Evolutionary conservation across 2,888 invertebrate species (phyloP), one percentile per base, ranked within the genome.

Genomic region (Andrena haemorrhoa): DNA sequence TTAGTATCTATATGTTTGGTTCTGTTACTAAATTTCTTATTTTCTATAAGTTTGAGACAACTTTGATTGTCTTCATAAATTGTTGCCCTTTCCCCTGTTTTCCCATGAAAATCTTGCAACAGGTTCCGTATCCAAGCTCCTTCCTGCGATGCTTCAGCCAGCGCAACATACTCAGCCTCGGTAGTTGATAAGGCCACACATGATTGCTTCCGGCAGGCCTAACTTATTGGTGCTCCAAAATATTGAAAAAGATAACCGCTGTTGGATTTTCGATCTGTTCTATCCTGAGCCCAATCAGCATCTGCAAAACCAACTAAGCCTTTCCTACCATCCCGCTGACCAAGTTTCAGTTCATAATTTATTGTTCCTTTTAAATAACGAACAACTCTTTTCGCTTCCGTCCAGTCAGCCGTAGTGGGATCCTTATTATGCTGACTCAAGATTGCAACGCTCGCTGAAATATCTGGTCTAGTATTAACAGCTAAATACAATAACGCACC

Each of bases 261-360:
- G 74, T 90, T 89, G 6, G 92, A 92, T 72, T 91, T 92, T 53
- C 91, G 41, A 26, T 86, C 84, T 6, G 1, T 47, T 33, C 78
- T 77, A 66, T 91, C 79, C 26, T 91, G 87, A 20, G 90, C 92
- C 90, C 90, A 92, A 81, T 89, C 86, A 29, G 91, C 92, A 79
- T 93, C 93, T 89, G 87, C 89, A 75, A 89, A 92, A 35, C 86
- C 88, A 41, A 73, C 20, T 1, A 86, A 1, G 2, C 35, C 35
- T 6, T n/a, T 12, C 8, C 12, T 26, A 0, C n/a, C 26, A 1
- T 5, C 35, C 33, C 8, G 29, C 23, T 29, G 23, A 16, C 35
- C 56, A 16, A 26, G 35, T 16, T 6, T 56, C 5, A 68, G 12
- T n/a, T 58, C 69, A n/a, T 60, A 69, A 29, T n/a, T 5, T 0